These are phyloP conservation scores for Steinernema feltiae DNA, from an alignment of 1,140 invertebrate genomes.

Conservation along the genomic window DNA sequence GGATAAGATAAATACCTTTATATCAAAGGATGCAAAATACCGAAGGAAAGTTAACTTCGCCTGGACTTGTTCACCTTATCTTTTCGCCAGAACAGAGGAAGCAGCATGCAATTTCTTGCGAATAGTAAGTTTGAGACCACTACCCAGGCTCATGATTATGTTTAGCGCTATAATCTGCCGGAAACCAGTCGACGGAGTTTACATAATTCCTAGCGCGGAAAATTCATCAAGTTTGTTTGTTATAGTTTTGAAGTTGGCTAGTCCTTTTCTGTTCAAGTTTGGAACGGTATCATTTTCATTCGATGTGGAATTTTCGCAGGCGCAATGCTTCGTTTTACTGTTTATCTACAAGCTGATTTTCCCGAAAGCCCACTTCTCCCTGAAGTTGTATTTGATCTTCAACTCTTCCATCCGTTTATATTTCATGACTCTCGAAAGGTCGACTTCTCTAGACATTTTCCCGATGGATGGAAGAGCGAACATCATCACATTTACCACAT, in stretches of 20 bases:
- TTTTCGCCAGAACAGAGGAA: neutral
- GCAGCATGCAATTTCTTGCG: neutral
- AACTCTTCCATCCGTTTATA: neutral
- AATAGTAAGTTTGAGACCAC: conserved; percentile 1
- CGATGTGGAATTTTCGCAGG: neutral
- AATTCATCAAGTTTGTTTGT: neutral
- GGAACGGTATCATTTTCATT: conserved; percentile 3
- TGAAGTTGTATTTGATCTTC: neutral
- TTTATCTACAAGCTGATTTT: neutral
- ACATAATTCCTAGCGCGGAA: neutral
- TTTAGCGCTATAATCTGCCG: neutral
- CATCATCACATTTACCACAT: neutral
- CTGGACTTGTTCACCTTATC: neutral
- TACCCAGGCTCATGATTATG: no score
- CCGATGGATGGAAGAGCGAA: neutral
- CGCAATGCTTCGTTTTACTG: neutral
- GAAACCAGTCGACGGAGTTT: neutral
- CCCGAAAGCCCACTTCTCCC: neutral
- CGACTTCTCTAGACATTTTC: neutral
- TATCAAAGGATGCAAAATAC: no score
- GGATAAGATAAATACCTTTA: no score
- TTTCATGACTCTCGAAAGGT: neutral
- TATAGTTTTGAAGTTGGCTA: neutral
- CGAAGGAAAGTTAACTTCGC: no score
- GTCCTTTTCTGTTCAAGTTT: neutral